Conservation (phyloP, 2,113 vertebrate species). For the Passer domesticus region DNA sequence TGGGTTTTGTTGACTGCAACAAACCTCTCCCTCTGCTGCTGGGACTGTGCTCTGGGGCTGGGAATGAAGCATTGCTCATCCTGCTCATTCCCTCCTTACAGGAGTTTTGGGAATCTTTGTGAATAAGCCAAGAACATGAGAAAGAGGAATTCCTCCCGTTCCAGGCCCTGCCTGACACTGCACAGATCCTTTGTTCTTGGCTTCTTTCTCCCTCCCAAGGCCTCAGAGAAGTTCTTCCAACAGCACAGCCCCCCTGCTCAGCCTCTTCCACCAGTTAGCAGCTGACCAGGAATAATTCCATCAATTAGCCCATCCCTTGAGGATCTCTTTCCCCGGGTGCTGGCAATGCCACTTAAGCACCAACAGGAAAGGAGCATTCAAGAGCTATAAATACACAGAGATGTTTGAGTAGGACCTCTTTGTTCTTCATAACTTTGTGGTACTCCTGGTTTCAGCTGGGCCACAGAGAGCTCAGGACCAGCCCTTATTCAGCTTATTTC, state of each 20-base stretch:
- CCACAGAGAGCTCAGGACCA: not conserved
- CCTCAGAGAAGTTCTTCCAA: not conserved
- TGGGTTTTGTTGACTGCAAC: not conserved
- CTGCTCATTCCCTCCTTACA: not conserved
- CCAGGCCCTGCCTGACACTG: slow-evolving; percentile 39
- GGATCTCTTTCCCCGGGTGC: not conserved
- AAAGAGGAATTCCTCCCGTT: slow-evolving; percentile 26
- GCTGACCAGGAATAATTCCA: not conserved
- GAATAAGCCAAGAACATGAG: slow-evolving; percentile 40
- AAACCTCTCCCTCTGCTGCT: not conserved
- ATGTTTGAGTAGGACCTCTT: not conserved
- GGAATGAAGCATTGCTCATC: slow-evolving; percentile 3
- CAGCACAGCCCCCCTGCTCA: not conserved
- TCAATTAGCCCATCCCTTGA: not conserved
- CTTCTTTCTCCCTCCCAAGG: not conserved
- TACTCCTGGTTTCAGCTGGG: not conserved
- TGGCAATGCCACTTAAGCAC: not conserved
- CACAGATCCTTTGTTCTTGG: slow-evolving; percentile 47
- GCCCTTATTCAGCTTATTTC: not conserved
- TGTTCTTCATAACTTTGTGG: not conserved
- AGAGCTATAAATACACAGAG: not conserved
- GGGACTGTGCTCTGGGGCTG: not conserved
- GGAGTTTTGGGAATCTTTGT: slow-evolving; percentile 51
- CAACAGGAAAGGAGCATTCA: not conserved
- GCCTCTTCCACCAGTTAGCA: not conserved